Base-by-base conservation (phyloP, 2,888 invertebrate species). In the Hyposoter didymator region DNA sequence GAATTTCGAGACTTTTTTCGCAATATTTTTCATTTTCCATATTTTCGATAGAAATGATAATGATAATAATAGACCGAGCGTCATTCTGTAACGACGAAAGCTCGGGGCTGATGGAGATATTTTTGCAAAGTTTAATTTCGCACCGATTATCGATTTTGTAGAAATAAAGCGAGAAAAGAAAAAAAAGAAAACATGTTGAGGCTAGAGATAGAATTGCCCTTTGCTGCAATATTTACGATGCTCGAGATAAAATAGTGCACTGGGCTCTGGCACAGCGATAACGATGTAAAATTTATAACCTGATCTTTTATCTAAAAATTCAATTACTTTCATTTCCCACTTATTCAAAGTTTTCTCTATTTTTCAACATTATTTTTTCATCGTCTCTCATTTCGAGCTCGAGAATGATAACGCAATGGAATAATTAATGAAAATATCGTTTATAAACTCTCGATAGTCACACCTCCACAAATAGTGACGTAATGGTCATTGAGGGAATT, bases 51-150 rank as follows among this genome's bases (percentile, higher is more conserved):
- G 35, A 28, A 28, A 28, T 28, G 2, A 35, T 35, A 35, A 35
- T 35, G 35, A 35, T 35, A 35, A 35, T 35, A 39, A 49, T 39
- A 55, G 4, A 43, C 12, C 8, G 28, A 22, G 22, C 19, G 17
- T 59, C 43, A 39, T 59, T 55, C 14, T 49, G 52, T 43, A 43
- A 43, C 28, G 6, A 52, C 32, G 28, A 17, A 62, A 72, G 59
- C 43, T 62, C 64, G 28, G 32, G 28, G 32, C 12, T 17, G 43
- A n/a, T 45, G 28, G n/a, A 52, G 66, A 81, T 74, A 67, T 66
- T 67, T 74, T 73, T 73, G 47, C 45, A 64, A 73, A 74, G 81
- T 81, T 81, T 81, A 74, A 74, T 81, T 67, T 67, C 19, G 72
- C 45, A 81, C 35, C 55, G 6, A 39, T 45, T 67, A 81, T 81